Conservation (phyloP, 2,888 invertebrate genomes). For the Folsomia manolachei region DNA sequence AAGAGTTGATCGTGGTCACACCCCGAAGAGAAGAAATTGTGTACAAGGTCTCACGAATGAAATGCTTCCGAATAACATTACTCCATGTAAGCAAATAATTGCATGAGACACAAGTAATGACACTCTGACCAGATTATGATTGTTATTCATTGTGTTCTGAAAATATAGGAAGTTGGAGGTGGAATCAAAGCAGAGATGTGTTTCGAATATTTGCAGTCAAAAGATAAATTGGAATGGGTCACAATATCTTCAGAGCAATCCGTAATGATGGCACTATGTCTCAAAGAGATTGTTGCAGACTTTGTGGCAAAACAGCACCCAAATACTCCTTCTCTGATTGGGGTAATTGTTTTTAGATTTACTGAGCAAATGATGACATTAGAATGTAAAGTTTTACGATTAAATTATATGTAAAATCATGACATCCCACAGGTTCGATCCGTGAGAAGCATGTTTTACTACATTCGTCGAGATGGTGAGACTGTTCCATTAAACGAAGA, state of each 20-base stretch:
- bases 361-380: too few species aligned
- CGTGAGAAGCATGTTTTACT: conserved; percentile 45
- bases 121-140: too few species aligned
- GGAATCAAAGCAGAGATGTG: conserved; percentile 66
- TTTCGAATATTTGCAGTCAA: conserved; percentile 90
- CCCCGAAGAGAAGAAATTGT: conserved; percentile 63
- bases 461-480: conserved; percentile 45
- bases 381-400: too few species aligned
- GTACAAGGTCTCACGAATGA: conserved; percentile 92
- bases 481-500: conserved; percentile 47
- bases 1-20: conserved; percentile 70
- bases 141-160: conserved; percentile 24
- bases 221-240: conserved; percentile 90
- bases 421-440: conserved; percentile 38
- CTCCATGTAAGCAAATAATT: conserved; percentile 64
- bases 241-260: conserved; percentile 86
- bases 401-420: conserved; percentile 3
- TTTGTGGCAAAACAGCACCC: conserved; percentile 71
- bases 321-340: conserved; percentile 43
- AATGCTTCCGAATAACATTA: conserved; percentile 94
- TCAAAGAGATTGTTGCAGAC: conserved; percentile 95
- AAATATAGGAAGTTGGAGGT: conserved; percentile 42
- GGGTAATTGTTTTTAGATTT: too few species aligned
- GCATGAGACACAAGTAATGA: background rate
- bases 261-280: conserved; percentile 90